phyloP scores from a whole-genome alignment of 1,140 invertebrate genomes.

The Babylonia areolata region DNA sequence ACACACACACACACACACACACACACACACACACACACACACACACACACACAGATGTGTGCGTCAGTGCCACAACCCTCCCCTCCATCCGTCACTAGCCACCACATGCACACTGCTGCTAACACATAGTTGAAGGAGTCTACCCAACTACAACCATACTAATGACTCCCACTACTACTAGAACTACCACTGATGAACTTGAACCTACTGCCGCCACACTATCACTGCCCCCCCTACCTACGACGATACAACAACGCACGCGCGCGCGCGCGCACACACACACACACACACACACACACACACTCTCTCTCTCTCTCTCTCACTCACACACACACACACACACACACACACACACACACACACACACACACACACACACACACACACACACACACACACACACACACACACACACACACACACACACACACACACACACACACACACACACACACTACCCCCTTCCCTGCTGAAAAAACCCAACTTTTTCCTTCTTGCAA shows the following conservation, averaged over 20 bases:
- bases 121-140: too few species aligned
- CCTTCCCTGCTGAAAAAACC: too few species aligned
- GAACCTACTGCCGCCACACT: too few species aligned
- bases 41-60: background rate
- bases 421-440: conserved; percentile 1
- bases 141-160: too few species aligned
- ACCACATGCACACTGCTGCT: too few species aligned
- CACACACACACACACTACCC: background rate
- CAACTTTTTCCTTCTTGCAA: too few species aligned
- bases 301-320: background rate
- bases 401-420: conserved; percentile 5
- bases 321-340: background rate
- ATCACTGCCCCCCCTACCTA: too few species aligned
- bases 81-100: too few species aligned
- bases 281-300: background rate
- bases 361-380: background rate
- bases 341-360: background rate
- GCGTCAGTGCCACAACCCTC: too few species aligned
- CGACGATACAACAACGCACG: background rate
- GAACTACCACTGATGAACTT: too few species aligned
- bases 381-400: background rate
- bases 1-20: conserved; percentile 6
- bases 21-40: conserved; percentile 1
- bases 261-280: background rate
- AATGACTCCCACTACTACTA: too few species aligned